Evolutionary conservation across 1,140 invertebrate species (phyloP).

Genomic region (Wasmannia auropunctata): DNA sequence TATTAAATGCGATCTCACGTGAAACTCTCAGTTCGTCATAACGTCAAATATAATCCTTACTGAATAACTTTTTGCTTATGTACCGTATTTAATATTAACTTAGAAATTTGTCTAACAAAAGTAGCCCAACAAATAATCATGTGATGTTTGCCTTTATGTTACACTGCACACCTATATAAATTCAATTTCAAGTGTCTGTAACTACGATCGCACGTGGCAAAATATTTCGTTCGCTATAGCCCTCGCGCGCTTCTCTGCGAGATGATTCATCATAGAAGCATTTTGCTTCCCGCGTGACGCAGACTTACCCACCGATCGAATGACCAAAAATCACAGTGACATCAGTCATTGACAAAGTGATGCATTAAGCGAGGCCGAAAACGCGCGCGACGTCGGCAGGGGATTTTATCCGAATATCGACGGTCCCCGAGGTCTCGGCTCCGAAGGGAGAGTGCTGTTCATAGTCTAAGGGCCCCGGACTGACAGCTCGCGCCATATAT

Average conservation of each 20-base stretch:
- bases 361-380: slow-evolving; percentile 43
- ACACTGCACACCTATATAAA: no score
- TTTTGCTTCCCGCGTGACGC: not conserved
- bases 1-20: not conserved
- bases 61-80: not conserved
- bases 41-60: not conserved
- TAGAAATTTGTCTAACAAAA: not conserved
- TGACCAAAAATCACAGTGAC: slow-evolving; percentile 33
- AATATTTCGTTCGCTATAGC: not conserved
- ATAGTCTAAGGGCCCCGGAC: slow-evolving; percentile 68
- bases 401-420: slow-evolving; percentile 44
- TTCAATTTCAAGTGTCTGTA: not conserved
- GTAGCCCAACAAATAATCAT: not conserved
- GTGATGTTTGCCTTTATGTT: not conserved
- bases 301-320: not conserved
- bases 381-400: slow-evolving; percentile 10
- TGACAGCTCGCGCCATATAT: slow-evolving; percentile 69
- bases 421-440: slow-evolving; percentile 44
- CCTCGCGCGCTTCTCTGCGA: no score
- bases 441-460: slow-evolving; percentile 52
- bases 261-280: slow-evolving; percentile 19
- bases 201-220: not conserved
- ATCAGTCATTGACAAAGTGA: slow-evolving; percentile 54
- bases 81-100: not conserved
- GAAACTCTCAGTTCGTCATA: not conserved